Conservation (phyloP, 1,140 invertebrate species). For the Hermetia illucens region DNA sequence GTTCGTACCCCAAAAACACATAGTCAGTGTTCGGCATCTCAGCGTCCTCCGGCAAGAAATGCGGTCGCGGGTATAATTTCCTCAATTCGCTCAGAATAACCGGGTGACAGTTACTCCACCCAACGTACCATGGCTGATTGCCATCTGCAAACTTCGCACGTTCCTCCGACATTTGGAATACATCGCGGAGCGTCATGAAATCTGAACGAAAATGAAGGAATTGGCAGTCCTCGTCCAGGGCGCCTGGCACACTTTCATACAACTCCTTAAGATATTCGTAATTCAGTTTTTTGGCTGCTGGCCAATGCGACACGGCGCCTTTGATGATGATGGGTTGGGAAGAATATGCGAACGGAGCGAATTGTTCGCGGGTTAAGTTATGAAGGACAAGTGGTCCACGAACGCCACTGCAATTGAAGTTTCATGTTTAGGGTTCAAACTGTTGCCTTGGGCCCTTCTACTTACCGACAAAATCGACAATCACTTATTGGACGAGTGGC, state of each 20-base stretch:
- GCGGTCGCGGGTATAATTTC: slow-evolving; percentile 60
- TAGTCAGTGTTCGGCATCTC: slow-evolving; percentile 82
- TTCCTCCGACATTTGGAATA: slow-evolving; percentile 57
- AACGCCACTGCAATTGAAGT: slow-evolving; percentile 31
- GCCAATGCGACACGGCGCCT: slow-evolving; percentile 60
- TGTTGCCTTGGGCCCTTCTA: slow-evolving; percentile 14
- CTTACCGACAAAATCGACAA: slow-evolving; percentile 53
- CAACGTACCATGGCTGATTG: slow-evolving; percentile 74
- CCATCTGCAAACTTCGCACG: slow-evolving; percentile 45
- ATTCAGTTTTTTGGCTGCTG: slow-evolving; percentile 53
- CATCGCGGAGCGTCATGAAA: slow-evolving; percentile 59
- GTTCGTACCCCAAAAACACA: slow-evolving; percentile 85
- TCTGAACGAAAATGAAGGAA: slow-evolving; percentile 83
- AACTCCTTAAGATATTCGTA: slow-evolving; percentile 63
- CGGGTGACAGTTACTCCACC: slow-evolving; percentile 84
- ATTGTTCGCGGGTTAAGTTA: slow-evolving; percentile 51
- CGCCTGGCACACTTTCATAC: slow-evolving; percentile 48
- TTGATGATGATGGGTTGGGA: slow-evolving; percentile 70
- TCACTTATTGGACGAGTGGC: slow-evolving; percentile 66
- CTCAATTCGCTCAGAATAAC: slow-evolving; percentile 58
- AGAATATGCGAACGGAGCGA: slow-evolving; percentile 57
- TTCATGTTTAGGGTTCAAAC: neutral
- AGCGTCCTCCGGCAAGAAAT: slow-evolving; percentile 79
- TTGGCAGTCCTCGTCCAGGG: slow-evolving; percentile 67
- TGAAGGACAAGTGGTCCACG: slow-evolving; percentile 42